Percentiles rank a stretch among this genome's conserved stretches.
phyloP scores from a whole-genome alignment of 1,140 invertebrate genomes.

The Physella acuta region DNA sequence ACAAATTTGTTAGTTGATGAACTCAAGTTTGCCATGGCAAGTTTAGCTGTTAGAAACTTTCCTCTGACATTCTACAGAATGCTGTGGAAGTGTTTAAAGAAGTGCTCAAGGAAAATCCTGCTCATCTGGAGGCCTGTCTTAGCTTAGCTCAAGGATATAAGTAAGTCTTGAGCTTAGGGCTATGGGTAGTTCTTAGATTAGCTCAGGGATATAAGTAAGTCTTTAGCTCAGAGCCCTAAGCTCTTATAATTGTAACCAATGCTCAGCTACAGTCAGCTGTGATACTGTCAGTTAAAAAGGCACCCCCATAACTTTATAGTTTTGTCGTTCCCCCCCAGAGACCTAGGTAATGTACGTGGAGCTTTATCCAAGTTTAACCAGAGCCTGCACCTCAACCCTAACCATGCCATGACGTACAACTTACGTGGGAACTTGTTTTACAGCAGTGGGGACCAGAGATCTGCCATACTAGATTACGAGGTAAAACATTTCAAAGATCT shows the following conservation, averaged over 20 bases:
- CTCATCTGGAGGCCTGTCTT: slow-evolving; percentile 46
- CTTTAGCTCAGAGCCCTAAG: slow-evolving; percentile 30
- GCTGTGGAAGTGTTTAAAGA: slow-evolving; percentile 55
- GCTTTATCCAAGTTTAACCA: slow-evolving; percentile 46
- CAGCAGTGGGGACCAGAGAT: slow-evolving; percentile 38
- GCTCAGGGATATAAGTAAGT: slow-evolving; percentile 50
- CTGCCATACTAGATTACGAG: slow-evolving; percentile 38
- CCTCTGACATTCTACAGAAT: too few relatives aligned
- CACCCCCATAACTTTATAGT: too few relatives aligned
- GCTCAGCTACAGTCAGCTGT: too few relatives aligned
- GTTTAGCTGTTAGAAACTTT: too few relatives aligned
- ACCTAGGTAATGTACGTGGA: slow-evolving; percentile 45
- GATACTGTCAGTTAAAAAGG: too few relatives aligned
- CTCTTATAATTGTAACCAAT: background rate
- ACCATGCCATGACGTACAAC: slow-evolving; percentile 42
- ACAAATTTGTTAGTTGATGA: background rate
- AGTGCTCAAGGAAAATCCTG: slow-evolving; percentile 48
- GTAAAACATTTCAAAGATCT: too few relatives aligned
- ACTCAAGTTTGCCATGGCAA: background rate
- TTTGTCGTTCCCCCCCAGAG: too few relatives aligned
- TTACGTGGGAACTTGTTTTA: slow-evolving; percentile 44
- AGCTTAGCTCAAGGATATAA: slow-evolving; percentile 52
- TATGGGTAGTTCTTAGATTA: slow-evolving; percentile 49
- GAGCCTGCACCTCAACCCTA: slow-evolving; percentile 38
- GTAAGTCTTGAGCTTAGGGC: slow-evolving; percentile 26